Evolutionary conservation across 2,113 vertebrate genomes (phyloP), one percentile per base, ranked within the genome.

Genomic region (Athene noctua): DNA sequence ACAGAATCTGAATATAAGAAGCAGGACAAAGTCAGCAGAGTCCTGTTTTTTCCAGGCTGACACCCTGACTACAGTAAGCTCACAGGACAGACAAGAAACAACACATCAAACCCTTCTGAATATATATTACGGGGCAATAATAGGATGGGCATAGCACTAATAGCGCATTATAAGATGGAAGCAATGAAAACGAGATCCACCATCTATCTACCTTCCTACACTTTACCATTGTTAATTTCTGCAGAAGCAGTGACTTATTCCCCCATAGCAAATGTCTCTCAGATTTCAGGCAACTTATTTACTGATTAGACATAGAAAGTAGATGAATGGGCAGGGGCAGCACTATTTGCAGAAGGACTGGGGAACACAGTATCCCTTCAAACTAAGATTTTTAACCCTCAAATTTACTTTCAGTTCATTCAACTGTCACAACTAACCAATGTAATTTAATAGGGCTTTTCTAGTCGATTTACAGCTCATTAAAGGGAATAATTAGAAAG

Each of bases 51-150:
- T 13, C 9, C 30, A 81, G 62, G 86, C 22, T 70, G 42, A 63
- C 13, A 51, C 9, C 5, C 32, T 30, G 52, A 49, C 13, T 58
- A 20, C 42, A 63, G 36, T 14, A 30, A 57, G 34, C 32, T 44
- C 57, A 61, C 0, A 1, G 34, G 25, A 63, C 18, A 38, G 30
- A 42, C 52, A 34, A 54, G 52, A 58, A 79, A 68, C 27, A 65
- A 21, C 29, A 55, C 9, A 8, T 19, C 32, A 57, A 11, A 47
- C 17, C n/a, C n/a, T n/a, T 42, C 62, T 49, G 40, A 61, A n/a
- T 0, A 0, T 21, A 6, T 15, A 8, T 58, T 47, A 52, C 9
- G 11, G 46, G 22, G 15, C 54, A 63, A 30, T 1, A 68, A 16
- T 29, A 59, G 29, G 47, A 46, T 22, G 26, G 44, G 13, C 26